Evolutionary conservation across 1,140 invertebrate species (phyloP), one percentile per base, ranked within the genome.

Genomic region (Drosophila bocki): DNA sequence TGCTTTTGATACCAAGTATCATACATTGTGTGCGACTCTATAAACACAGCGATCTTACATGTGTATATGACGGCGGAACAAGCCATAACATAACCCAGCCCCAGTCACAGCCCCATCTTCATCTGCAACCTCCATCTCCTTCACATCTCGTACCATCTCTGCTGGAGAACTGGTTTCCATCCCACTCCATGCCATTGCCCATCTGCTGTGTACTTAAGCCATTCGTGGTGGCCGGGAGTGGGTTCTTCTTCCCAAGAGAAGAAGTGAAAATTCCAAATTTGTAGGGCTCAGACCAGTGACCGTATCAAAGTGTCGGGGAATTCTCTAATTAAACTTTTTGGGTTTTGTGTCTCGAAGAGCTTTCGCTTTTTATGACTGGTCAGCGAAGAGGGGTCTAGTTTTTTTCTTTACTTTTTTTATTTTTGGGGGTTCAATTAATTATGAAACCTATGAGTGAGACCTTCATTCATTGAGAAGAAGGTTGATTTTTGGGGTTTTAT

Each of bases 51-150:
- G 63, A 68, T 72, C 63, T 69, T 78, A 78, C 74, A 68, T 76
- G 70, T 70, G 80, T 80, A 78, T 78, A 88, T 83, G 80, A 64
- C 42, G 69, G 51, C 51, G 79, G 72, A 67, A 80, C 82, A 88
- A 88, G 84, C 84, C 86, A 88, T 87, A 87, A 88, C 77, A 88
- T 87, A 87, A 88, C 77, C 83, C 63, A 56, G 48, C 47, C 54
- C 48, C 35, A 45, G 5, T 15, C 13, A 12, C 37, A 17, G 19
- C 7, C 13, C 39, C 61, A 64, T 32, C 29, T 15, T 8, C 60
- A 42, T 32, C 32, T 50, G 12, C 51, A 56, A 12, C 50, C 29
- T 48, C 22, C 47, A 53, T 9, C 48, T 51, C 48, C 53, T 15
- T 54, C 53, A 37, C 50, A 76, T 54, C 51, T 61, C 61, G 45